Evolutionary conservation across 2,888 invertebrate genomes (phyloP).

Genomic region (Thyatira batis): DNA sequence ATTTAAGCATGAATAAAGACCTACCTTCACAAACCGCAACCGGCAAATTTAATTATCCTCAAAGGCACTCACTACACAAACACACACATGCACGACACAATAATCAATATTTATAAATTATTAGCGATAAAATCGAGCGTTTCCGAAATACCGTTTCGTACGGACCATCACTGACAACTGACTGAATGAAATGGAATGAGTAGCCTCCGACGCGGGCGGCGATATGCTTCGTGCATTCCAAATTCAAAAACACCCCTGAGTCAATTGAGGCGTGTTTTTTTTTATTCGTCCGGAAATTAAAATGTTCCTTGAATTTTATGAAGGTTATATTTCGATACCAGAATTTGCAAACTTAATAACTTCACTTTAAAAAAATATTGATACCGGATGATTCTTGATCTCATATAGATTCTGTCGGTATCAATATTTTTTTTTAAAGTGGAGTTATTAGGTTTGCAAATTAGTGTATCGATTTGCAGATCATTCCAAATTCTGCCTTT

Average conservation of each 20-base stretch:
- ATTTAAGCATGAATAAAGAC: too few relatives aligned
- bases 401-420: too few relatives aligned
- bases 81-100: slow-evolving; percentile 12
- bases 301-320: too few relatives aligned
- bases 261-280: too few relatives aligned
- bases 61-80: slow-evolving; percentile 12
- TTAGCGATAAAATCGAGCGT: neutral
- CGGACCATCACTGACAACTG: slow-evolving; percentile 38
- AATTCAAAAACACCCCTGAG: slow-evolving; percentile 47
- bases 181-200: slow-evolving; percentile 31
- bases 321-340: neutral
- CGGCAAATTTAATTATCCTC: neutral
- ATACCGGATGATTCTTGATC: too few relatives aligned
- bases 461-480: too few relatives aligned
- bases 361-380: too few relatives aligned
- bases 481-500: too few relatives aligned
- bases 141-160: slow-evolving; percentile 29
- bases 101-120: neutral
- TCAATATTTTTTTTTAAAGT: too few relatives aligned
- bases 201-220: slow-evolving; percentile 28
- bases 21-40: neutral
- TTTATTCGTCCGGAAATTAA: too few relatives aligned
- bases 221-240: slow-evolving; percentile 43
- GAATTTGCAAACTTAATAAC: too few relatives aligned
- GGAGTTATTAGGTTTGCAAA: too few relatives aligned